These are phyloP conservation scores for Macroglossus sobrinus DNA, from an alignment of 2,113 vertebrate species.

Conservation along the genomic window DNA sequence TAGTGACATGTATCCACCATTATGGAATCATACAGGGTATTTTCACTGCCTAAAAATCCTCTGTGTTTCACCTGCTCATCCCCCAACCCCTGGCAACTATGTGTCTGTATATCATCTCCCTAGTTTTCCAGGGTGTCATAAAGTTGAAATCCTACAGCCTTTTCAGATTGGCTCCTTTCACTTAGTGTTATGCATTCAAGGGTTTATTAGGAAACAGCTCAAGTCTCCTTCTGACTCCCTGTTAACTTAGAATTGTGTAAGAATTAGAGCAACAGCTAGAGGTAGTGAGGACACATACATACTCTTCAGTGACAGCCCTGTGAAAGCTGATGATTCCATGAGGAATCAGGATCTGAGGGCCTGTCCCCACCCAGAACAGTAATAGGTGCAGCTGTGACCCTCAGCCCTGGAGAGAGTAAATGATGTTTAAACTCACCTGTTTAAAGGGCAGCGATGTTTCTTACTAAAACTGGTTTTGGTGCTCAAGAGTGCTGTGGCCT, in stretches of 20 bases:
- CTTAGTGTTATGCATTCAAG: not conserved
- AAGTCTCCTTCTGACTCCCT: not conserved
- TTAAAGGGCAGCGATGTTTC: not conserved
- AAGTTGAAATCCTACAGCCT: not conserved
- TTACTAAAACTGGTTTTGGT: not conserved
- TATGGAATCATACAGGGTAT: rapidly evolving
- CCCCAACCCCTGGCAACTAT: not conserved
- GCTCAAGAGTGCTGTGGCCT: not conserved
- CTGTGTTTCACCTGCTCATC: not conserved
- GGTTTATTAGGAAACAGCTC: not conserved
- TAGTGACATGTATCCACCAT: not conserved
- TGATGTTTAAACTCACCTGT: not conserved
- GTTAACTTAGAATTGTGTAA: not conserved
- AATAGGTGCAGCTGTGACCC: not conserved
- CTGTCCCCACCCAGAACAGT: not conserved
- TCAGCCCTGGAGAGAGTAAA: not conserved
- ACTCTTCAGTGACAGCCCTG: not conserved
- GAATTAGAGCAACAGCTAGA: not conserved
- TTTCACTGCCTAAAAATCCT: not conserved
- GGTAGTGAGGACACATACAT: not conserved
- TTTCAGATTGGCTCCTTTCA: not conserved
- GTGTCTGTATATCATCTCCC: not conserved
- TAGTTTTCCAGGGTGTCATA: not conserved
- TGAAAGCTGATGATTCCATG: not conserved
- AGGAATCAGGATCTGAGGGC: not conserved